Percentiles rank a stretch among this genome's conserved stretches.
phyloP scores from a whole-genome alignment of 1,140 invertebrate genomes.

The Drosophila melanica region DNA sequence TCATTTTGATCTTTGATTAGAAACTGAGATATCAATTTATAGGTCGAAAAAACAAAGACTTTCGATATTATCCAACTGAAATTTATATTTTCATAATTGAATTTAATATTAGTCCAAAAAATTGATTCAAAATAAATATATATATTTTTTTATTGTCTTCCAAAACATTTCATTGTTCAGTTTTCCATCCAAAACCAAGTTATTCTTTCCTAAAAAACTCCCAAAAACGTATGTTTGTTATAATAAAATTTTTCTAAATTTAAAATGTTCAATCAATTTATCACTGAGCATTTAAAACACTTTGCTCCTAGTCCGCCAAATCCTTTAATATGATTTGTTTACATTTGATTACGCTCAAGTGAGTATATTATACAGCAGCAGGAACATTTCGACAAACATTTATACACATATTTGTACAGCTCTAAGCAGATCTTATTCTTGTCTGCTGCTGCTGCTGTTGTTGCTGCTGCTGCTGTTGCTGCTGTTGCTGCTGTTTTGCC shows the following conservation, averaged over 20 bases:
- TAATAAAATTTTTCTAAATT: too few relatives aligned
- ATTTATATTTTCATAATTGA: too few relatives aligned
- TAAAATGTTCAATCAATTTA: neutral
- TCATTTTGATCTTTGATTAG: neutral
- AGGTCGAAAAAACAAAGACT: too few relatives aligned
- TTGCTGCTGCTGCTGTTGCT: neutral
- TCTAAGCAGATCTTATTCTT: constrained; percentile 5
- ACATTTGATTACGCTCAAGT: constrained; percentile 39
- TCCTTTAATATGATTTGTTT: constrained; percentile 9
- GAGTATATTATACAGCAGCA: constrained; percentile 17
- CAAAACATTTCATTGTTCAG: too few relatives aligned
- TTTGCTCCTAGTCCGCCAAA: constrained; percentile 5
- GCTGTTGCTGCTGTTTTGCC: neutral
- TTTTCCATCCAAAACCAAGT: too few relatives aligned
- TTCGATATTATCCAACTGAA: too few relatives aligned
- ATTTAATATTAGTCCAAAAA: too few relatives aligned
- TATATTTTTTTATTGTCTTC: too few relatives aligned
- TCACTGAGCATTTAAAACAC: constrained; percentile 1
- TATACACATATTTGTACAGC: constrained; percentile 32
- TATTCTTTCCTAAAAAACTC: too few relatives aligned
- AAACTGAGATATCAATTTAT: too few relatives aligned
- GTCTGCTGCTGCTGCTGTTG: neutral
- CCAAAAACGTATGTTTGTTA: too few relatives aligned
- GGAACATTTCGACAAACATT: constrained; percentile 46
- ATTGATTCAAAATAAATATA: too few relatives aligned